phyloP scores from a whole-genome alignment of 2,797 vertebrate species.

The Mormyrus proboscirostris region DNA sequence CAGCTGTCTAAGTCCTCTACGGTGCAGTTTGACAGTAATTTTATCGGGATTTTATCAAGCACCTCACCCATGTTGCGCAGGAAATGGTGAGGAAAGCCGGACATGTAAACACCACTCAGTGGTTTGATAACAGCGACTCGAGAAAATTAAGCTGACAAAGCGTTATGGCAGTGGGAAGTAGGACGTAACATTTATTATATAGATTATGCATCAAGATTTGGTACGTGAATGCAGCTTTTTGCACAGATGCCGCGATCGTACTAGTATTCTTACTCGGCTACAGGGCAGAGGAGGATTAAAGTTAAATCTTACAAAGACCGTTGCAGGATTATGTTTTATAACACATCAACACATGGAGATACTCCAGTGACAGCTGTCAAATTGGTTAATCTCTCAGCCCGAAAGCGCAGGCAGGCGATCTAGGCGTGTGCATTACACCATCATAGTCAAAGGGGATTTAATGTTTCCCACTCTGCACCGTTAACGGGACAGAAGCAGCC shows the following conservation, averaged over 20 bases:
- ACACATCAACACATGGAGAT: not conserved
- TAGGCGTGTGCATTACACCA: not conserved
- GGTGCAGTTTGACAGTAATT: not conserved
- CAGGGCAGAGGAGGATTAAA: not conserved
- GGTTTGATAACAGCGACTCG: not conserved
- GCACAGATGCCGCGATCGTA: not conserved
- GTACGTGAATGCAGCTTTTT: not conserved
- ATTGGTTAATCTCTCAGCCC: not conserved
- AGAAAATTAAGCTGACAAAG: not conserved
- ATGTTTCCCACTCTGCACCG: not conserved
- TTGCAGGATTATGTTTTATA: not conserved
- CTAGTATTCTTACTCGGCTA: not conserved
- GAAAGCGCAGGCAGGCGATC: not conserved
- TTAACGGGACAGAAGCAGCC: not conserved
- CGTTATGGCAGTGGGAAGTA: not conserved
- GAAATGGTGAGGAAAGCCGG: not conserved
- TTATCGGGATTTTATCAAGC: not conserved
- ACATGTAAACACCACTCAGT: not conserved
- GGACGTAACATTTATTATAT: not conserved
- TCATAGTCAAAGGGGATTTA: not conserved
- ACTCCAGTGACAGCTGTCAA: not conserved
- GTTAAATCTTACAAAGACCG: not conserved
- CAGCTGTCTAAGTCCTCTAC: not conserved
- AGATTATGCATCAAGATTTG: not conserved
- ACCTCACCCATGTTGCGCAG: not conserved